Evolutionary conservation across 1,140 invertebrate species (phyloP).

Genomic region (Drosophila bocki): DNA sequence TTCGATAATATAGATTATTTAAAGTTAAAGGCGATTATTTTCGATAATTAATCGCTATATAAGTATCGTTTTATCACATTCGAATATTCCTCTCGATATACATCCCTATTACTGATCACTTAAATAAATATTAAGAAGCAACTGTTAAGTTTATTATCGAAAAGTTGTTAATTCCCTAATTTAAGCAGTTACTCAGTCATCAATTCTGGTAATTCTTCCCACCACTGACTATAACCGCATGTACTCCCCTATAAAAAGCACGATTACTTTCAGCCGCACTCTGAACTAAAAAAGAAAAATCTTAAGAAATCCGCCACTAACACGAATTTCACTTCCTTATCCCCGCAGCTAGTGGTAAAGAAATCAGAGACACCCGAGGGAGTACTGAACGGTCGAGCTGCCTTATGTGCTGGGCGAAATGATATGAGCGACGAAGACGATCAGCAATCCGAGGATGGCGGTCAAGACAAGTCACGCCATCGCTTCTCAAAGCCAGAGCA

Average conservation of each 20-base stretch:
- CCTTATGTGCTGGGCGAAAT: slow-evolving; percentile 90
- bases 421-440: slow-evolving; percentile 91
- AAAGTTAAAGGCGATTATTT: not conserved
- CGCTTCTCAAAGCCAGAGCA: slow-evolving; percentile 89
- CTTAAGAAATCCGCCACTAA: slow-evolving; percentile 22
- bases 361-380: slow-evolving; percentile 86
- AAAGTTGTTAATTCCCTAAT: no score
- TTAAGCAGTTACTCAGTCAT: no score
- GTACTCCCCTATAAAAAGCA: slow-evolving; percentile 7
- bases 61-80: no score
- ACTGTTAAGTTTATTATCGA: not conserved
- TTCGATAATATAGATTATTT: not conserved
- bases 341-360: slow-evolving; percentile 86
- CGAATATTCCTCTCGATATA: no score
- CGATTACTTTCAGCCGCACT: slow-evolving; percentile 7
- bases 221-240: slow-evolving; percentile 27
- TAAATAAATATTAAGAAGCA: not conserved
- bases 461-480: slow-evolving; percentile 84
- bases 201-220: not conserved
- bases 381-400: slow-evolving; percentile 92
- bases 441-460: slow-evolving; percentile 85
- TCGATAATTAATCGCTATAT: not conserved
- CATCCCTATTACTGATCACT: not conserved
- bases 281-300: not conserved
- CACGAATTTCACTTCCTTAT: slow-evolving; percentile 17